phyloP scores from a whole-genome alignment of 2,797 vertebrate species.

The Gallinago nigripennis region DNA sequence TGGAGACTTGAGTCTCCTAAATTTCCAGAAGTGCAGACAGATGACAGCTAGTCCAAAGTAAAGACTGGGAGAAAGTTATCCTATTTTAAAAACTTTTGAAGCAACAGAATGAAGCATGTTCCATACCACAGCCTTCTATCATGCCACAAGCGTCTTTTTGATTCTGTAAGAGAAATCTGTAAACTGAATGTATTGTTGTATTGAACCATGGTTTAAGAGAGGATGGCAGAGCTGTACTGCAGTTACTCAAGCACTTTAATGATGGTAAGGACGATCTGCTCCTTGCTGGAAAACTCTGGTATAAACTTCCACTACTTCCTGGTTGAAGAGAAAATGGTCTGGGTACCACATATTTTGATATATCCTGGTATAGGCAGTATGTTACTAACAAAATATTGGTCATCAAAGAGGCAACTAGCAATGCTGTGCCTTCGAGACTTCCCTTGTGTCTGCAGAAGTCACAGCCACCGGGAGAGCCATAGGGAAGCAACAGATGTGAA shows the following conservation, averaged over 20 bases:
- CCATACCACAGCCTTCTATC: not conserved
- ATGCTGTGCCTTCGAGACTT: not conserved
- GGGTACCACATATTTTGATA: not conserved
- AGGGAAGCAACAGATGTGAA: not conserved
- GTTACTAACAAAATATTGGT: not conserved
- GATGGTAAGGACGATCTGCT: not conserved
- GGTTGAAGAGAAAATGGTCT: not conserved
- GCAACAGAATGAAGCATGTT: not conserved
- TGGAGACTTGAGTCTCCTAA: not conserved
- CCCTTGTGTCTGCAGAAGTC: not conserved
- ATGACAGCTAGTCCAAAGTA: slow-evolving; percentile 21
- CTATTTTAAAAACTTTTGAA: not conserved
- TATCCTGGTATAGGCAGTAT: not conserved
- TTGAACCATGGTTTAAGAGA: not conserved
- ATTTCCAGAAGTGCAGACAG: slow-evolving; percentile 16
- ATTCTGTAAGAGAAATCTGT: not conserved
- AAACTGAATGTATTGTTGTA: not conserved
- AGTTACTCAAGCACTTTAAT: not conserved
- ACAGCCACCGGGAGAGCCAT: not conserved
- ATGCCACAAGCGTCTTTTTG: not conserved
- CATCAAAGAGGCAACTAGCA: not conserved
- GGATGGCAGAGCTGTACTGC: not conserved
- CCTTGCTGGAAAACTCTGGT: not conserved
- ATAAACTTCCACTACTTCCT: not conserved
- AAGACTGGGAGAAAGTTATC: not conserved